phyloP scores from a whole-genome alignment of 2,888 invertebrate species.

The Pheosia tremula region DNA sequence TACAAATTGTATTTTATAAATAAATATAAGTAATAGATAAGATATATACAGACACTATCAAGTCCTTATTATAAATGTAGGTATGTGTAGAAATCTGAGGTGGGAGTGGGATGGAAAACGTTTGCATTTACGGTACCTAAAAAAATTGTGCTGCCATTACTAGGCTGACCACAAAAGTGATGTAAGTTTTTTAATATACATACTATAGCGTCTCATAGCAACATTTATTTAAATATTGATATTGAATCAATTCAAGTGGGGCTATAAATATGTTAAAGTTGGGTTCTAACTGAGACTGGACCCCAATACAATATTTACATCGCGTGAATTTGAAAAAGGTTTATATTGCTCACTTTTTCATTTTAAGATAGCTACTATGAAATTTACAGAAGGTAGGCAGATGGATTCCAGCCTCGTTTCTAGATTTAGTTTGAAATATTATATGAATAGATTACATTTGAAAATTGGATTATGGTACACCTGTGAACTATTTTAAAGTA shows the following conservation, averaged over 20 bases:
- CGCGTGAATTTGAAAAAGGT: slow-evolving; percentile 26
- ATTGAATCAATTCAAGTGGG: slow-evolving; percentile 3
- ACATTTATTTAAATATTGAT: slow-evolving; percentile 4
- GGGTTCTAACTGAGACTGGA: slow-evolving; percentile 20
- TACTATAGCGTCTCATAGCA: too few relatives aligned
- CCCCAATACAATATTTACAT: slow-evolving; percentile 34
- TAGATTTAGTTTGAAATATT: not conserved
- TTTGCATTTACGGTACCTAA: too few relatives aligned
- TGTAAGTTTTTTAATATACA: too few relatives aligned
- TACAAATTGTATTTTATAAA: too few relatives aligned
- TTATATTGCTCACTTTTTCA: slow-evolving; percentile 22
- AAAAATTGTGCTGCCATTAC: too few relatives aligned
- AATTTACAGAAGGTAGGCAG: not conserved
- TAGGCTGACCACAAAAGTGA: too few relatives aligned
- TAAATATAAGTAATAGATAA: too few relatives aligned
- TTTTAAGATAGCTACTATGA: not conserved
- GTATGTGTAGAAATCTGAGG: too few relatives aligned
- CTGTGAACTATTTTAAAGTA: too few relatives aligned
- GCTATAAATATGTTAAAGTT: slow-evolving; percentile 27
- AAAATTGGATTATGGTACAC: not conserved
- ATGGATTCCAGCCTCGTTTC: not conserved
- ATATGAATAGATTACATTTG: not conserved
- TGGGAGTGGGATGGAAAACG: too few relatives aligned
- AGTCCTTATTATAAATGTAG: too few relatives aligned
- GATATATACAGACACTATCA: too few relatives aligned